These are phyloP conservation scores for Neocrepidodera transversa DNA, from an alignment of 2,888 invertebrate species.

Conservation along the genomic window DNA sequence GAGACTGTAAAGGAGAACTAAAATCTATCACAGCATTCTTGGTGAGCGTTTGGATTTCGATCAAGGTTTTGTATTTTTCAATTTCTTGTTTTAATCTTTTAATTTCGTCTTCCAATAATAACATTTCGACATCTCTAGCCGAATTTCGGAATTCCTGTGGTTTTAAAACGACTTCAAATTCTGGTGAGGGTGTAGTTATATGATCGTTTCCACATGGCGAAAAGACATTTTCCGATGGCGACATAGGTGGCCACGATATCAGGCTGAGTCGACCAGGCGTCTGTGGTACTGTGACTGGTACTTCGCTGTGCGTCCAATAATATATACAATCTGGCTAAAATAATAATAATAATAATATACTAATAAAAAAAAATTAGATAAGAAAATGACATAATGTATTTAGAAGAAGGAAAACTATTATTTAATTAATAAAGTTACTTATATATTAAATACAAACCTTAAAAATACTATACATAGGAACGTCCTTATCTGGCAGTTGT, in stretches of 20 bases:
- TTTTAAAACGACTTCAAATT: constrained; percentile 36
- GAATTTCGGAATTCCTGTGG: constrained; percentile 48
- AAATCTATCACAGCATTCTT: constrained; percentile 64
- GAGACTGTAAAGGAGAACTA: constrained; percentile 55
- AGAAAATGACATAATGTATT: not conserved
- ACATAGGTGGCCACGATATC: constrained; percentile 75
- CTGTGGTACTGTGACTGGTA: constrained; percentile 69
- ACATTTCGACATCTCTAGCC: constrained; percentile 56
- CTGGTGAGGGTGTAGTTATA: constrained; percentile 34
- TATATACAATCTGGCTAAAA: constrained; percentile 88
- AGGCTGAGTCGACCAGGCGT: constrained; percentile 79
- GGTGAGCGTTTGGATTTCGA: constrained; percentile 65
- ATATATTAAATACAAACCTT: constrained; percentile 65
- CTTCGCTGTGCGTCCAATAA: constrained; percentile 86
- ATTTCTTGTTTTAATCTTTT: constrained; percentile 65
- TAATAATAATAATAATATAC: too few relatives aligned
- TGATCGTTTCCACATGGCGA: constrained; percentile 46
- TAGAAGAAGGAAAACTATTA: not conserved
- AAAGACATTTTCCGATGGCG: constrained; percentile 49
- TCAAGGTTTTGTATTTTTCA: constrained; percentile 67
- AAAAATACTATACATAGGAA: constrained; percentile 71
- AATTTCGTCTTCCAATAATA: constrained; percentile 61
- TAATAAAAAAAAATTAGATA: too few relatives aligned
- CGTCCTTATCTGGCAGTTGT: constrained; percentile 79
- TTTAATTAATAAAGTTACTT: not conserved